A percentile compares a stretch with the other conserved stretches of the same genome.
These are phyloP conservation scores for Enteromius unitaeniatus DNA, from an alignment of 2,797 vertebrate species.

Conservation along the genomic window DNA sequence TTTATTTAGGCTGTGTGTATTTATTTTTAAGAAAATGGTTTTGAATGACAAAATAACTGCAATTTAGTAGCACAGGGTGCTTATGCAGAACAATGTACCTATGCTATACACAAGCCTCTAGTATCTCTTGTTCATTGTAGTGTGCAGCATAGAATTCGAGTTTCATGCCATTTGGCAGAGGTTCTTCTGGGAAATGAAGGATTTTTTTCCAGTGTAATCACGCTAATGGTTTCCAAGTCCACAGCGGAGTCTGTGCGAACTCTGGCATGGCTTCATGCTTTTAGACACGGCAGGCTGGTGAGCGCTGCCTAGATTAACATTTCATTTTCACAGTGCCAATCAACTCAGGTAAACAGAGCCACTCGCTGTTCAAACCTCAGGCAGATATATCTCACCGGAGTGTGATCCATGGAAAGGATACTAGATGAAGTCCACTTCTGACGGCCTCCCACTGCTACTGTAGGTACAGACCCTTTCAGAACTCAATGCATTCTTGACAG, in stretches of 20 bases:
- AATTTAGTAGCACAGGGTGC: not conserved
- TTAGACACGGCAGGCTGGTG: constrained; percentile 33
- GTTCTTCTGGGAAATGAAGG: constrained; percentile 48
- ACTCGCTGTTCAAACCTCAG: constrained; percentile 52
- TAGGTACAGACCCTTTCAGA: not conserved
- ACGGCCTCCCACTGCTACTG: not conserved
- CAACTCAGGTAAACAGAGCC: constrained; percentile 57
- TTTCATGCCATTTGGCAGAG: constrained; percentile 45
- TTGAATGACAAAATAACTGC: constrained; percentile 10
- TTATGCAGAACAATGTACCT: not conserved
- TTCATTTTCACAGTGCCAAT: constrained; percentile 62
- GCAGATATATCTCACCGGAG: constrained; percentile 33
- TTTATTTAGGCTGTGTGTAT: not conserved
- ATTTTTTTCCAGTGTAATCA: constrained; percentile 44
- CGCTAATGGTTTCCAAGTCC: constrained; percentile 51
- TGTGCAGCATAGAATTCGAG: not conserved
- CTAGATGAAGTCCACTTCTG: not conserved
- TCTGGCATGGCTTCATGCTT: constrained; percentile 50
- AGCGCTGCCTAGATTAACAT: constrained; percentile 59
- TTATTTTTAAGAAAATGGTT: not conserved
- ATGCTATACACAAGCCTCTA: constrained; percentile 11
- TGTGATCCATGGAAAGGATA: constrained; percentile 29
- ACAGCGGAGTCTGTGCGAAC: constrained; percentile 44
- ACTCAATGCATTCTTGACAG: not conserved
- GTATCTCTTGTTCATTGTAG: constrained; percentile 23